Percentiles rank a stretch among this genome's conserved stretches.
These are phyloP conservation scores for Erannis defoliaria DNA, from an alignment of 2,888 invertebrate genomes.

Conservation along the genomic window DNA sequence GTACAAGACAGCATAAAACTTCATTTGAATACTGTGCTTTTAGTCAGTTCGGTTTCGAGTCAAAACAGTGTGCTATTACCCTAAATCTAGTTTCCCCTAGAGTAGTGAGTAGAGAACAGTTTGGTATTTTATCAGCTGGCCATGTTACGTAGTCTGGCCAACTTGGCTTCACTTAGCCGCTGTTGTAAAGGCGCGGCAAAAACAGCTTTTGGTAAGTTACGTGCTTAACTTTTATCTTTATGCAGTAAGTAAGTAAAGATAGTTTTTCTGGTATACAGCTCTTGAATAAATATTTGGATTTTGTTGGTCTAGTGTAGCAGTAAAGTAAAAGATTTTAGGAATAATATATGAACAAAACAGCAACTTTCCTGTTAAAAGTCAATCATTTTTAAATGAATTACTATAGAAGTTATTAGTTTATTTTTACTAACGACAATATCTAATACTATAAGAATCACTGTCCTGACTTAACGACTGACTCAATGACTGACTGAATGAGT, in stretches of 20 bases:
- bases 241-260: conserved; percentile 13
- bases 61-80: background rate
- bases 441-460: too few species aligned
- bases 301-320: conserved; percentile 8
- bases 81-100: background rate
- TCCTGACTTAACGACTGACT: too few species aligned
- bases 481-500: too few species aligned
- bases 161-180: conserved; percentile 32
- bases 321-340: background rate
- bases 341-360: background rate
- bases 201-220: conserved; percentile 21
- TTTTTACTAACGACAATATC: too few species aligned
- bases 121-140: conserved; percentile 42
- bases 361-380: background rate
- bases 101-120: conserved; percentile 20
- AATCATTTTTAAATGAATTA: too few species aligned
- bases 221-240: conserved; percentile 22
- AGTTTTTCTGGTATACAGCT: conserved; percentile 25
- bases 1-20: background rate
- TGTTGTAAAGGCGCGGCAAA: conserved; percentile 31
- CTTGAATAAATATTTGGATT: conserved; percentile 37
- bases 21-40: background rate
- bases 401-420: too few species aligned
- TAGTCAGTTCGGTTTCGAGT: background rate
- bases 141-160: conserved; percentile 34